These are phyloP conservation scores for Macrostomum lignano DNA, from an alignment of 1,140 invertebrate species.

Conservation along the genomic window DNA sequence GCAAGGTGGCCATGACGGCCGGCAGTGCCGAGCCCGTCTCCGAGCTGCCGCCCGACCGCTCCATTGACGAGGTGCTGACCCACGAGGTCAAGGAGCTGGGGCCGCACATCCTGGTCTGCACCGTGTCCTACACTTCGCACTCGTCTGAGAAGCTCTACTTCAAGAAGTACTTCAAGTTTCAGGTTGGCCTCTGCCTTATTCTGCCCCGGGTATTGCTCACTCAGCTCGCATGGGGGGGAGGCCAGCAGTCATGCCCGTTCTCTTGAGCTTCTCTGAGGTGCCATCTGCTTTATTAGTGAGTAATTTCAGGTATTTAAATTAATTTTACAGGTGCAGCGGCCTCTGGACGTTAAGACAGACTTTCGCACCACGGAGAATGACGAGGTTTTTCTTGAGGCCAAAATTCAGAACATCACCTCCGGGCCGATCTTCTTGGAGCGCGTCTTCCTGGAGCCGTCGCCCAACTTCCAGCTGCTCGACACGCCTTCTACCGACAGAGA, in stretches of 20 bases:
- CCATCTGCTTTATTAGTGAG: too few relatives aligned
- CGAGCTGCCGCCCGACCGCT: constrained; percentile 47
- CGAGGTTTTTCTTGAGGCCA: constrained; percentile 82
- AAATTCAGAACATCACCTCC: constrained; percentile 71
- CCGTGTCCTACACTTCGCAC: constrained; percentile 54
- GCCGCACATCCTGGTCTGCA: constrained; percentile 81
- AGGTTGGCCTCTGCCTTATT: too few relatives aligned
- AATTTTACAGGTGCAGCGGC: constrained; percentile 46
- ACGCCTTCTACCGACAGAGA: neutral
- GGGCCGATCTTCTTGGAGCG: constrained; percentile 63
- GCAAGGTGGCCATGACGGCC: constrained; percentile 44
- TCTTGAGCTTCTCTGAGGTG: too few relatives aligned
- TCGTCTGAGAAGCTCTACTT: constrained; percentile 37
- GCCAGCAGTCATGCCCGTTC: too few relatives aligned
- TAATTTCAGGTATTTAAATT: constrained; percentile 1
- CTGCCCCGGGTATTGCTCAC: too few relatives aligned
- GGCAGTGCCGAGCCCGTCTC: constrained; percentile 28
- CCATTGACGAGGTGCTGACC: constrained; percentile 69
- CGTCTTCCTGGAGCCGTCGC: constrained; percentile 60
- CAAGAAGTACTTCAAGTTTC: constrained; percentile 87
- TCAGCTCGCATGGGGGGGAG: too few relatives aligned
- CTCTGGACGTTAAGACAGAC: constrained; percentile 87
- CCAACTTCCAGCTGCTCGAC: constrained; percentile 39
- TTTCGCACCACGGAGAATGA: constrained; percentile 36
- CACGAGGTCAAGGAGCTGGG: constrained; percentile 94